Evolutionary conservation across 30 jellyfish, hydroid and myxozoan genomes (phyloP).

Genomic region (Nemopilema nomurai): DNA sequence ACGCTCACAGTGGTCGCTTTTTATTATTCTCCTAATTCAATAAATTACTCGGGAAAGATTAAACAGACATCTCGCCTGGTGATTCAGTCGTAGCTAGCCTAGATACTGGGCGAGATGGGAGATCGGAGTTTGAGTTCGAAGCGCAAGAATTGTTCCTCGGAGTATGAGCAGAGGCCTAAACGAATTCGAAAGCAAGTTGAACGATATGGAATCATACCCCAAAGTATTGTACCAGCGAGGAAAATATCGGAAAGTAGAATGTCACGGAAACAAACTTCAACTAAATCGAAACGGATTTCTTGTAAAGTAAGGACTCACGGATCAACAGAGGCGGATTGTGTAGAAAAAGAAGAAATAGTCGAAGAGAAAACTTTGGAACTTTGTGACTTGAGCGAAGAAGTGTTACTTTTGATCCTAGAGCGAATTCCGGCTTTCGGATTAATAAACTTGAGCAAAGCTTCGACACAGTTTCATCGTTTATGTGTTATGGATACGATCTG

Average conservation of each 20-base stretch:
- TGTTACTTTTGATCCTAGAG: conserved; percentile 75
- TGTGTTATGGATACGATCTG: conserved; percentile 90
- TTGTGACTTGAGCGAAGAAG: conserved; percentile 89
- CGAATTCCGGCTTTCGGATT: conserved; percentile 94
- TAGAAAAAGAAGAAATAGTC: conserved; percentile 14
- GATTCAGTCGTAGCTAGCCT: conserved; percentile 55
- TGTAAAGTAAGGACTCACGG: conserved; percentile 5
- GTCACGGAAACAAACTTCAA: conserved; percentile 19
- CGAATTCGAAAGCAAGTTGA: conserved; percentile 58
- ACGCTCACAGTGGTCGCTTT: conserved; percentile 77
- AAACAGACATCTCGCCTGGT: conserved; percentile 67
- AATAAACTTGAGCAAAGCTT: conserved; percentile 80
- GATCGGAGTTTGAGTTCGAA: conserved; percentile 17
- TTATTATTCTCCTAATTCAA: conserved; percentile 63
- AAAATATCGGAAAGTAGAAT: conserved; percentile 23
- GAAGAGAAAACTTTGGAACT: conserved; percentile 58
- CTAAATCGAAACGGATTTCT: conserved; percentile 23
- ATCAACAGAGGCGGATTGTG: neutral
- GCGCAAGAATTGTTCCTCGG: conserved; percentile 14
- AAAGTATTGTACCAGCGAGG: conserved; percentile 24
- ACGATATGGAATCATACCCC: conserved; percentile 48
- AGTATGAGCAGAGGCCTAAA: conserved; percentile 44
- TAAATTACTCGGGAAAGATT: conserved; percentile 67
- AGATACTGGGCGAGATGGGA: conserved; percentile 56
- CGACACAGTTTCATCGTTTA: conserved; percentile 80